Evolutionary conservation across 2,888 invertebrate species (phyloP).

Genomic region (Tuberolachnus salignus): DNA sequence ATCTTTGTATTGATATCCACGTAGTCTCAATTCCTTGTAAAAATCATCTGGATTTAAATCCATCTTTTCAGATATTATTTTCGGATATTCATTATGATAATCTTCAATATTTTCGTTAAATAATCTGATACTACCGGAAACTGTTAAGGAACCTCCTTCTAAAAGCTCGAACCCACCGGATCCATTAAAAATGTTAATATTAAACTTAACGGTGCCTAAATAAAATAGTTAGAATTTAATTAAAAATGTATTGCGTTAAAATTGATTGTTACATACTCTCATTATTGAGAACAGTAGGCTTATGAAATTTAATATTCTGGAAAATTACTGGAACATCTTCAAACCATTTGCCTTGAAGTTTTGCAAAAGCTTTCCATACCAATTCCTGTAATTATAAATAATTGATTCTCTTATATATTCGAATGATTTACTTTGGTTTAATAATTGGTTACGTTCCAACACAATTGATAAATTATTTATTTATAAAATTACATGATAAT

Average conservation of each 20-base stretch:
- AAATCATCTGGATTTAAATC: constrained; percentile 64
- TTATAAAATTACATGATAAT: not conserved
- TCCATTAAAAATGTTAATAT: constrained; percentile 55
- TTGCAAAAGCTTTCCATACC: constrained; percentile 57
- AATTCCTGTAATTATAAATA: constrained; percentile 48
- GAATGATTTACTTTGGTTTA: not conserved
- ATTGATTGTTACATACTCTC: constrained; percentile 21
- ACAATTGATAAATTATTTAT: not conserved
- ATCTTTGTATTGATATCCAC: constrained; percentile 69
- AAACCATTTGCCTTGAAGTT: constrained; percentile 56
- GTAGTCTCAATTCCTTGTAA: constrained; percentile 73
- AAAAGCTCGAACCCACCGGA: constrained; percentile 56
- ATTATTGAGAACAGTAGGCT: constrained; percentile 51
- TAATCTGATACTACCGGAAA: constrained; percentile 42
- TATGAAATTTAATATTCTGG: constrained; percentile 56
- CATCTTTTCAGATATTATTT: constrained; percentile 35
- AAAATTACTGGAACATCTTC: constrained; percentile 56
- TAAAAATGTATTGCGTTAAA: not conserved
- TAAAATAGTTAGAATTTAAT: constrained; percentile 8
- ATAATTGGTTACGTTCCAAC: too few relatives aligned
- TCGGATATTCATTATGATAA: constrained; percentile 24
- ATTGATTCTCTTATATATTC: not conserved
- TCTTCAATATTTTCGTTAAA: not conserved
- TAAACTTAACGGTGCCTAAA: constrained; percentile 48
- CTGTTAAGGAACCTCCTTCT: constrained; percentile 49